phyloP scores from a whole-genome alignment of 2,888 invertebrate species.

The Acrobasis consociella region DNA sequence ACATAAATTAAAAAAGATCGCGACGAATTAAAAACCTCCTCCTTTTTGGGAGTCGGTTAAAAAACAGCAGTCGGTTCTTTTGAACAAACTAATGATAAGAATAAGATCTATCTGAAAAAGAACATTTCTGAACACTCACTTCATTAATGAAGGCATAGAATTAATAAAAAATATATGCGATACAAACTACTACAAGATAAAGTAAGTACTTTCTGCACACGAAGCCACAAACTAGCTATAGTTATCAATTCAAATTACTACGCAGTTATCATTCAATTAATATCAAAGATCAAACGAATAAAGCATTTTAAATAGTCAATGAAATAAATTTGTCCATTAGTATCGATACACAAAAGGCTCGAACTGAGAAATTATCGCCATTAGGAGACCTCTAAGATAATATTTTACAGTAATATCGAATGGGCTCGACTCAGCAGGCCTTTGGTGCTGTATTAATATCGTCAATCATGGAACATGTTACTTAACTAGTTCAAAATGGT shows the following conservation, averaged over 20 bases:
- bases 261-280: slow-evolving; percentile 7
- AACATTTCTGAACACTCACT: too few species aligned
- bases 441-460: slow-evolving; percentile 15
- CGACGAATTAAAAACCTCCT: too few species aligned
- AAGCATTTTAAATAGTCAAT: background rate
- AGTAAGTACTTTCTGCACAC: background rate
- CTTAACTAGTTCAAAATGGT: slow-evolving; percentile 8
- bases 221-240: background rate
- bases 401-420: slow-evolving; percentile 14
- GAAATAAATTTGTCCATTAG: slow-evolving; percentile 43
- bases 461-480: slow-evolving; percentile 24
- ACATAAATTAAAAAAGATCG: too few species aligned
- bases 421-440: slow-evolving; percentile 42
- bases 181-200: slow-evolving; percentile 1
- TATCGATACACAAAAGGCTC: slow-evolving; percentile 50
- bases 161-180: too few species aligned
- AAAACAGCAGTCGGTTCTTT: too few species aligned
- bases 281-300: slow-evolving; percentile 4
- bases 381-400: slow-evolving; percentile 39
- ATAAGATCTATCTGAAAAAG: too few species aligned
- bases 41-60: too few species aligned
- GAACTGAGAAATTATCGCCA: slow-evolving; percentile 71
- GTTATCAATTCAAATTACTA: slow-evolving; percentile 4
- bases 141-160: too few species aligned
- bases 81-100: too few species aligned